These are phyloP conservation scores for Bradysia coprophila DNA, from an alignment of 1,140 invertebrate species.

Conservation along the genomic window DNA sequence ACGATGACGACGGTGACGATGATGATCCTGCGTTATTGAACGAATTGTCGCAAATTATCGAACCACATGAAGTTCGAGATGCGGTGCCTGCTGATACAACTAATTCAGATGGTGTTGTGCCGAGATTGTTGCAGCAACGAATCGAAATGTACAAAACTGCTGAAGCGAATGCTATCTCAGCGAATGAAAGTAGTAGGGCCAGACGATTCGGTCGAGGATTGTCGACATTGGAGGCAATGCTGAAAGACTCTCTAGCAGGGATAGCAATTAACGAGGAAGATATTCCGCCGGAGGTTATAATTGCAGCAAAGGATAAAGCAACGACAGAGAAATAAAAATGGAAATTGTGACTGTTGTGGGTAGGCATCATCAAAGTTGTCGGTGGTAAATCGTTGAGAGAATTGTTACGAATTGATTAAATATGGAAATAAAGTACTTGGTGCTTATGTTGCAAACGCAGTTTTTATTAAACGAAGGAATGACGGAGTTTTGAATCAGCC, in stretches of 20 bases:
- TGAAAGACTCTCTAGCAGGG: conserved; percentile 47
- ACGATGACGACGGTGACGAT: conserved; percentile 48
- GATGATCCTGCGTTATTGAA: conserved; percentile 57
- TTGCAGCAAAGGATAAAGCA: no score
- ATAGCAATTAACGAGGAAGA: conserved; percentile 47
- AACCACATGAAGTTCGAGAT: conserved; percentile 11
- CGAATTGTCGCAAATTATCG: conserved; percentile 39
- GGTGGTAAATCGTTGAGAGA: no score
- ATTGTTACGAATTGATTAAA: no score
- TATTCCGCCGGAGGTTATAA: conserved; percentile 59
- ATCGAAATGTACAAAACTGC: conserved; percentile 61
- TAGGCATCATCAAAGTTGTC: no score
- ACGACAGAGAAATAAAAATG: no score
- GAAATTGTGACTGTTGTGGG: no score
- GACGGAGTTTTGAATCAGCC: no score
- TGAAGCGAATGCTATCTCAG: conserved; percentile 50
- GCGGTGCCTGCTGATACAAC: conserved; percentile 14
- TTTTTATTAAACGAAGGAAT: no score
- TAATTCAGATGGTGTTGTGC: conserved; percentile 10
- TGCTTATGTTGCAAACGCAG: no score
- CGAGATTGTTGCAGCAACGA: conserved; percentile 45
- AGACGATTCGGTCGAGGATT: conserved; percentile 54
- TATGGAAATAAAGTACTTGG: no score
- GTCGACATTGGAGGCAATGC: conserved; percentile 59
- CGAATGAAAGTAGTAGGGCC: conserved; percentile 49